Conservation (phyloP, 2,113 vertebrate genomes). For the Ursus arctos region DNA sequence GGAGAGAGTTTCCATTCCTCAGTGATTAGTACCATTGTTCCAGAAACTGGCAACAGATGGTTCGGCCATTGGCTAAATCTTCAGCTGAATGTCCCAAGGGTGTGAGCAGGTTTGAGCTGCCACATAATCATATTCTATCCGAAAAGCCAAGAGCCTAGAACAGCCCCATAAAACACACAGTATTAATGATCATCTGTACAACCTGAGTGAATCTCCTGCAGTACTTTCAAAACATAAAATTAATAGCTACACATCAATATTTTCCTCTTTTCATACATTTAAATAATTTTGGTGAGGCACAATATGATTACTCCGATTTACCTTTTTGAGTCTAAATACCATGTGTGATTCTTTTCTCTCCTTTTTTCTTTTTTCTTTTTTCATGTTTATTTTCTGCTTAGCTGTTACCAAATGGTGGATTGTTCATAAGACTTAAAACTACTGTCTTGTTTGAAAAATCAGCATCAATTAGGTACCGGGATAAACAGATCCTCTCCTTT, state of each 20-base stretch:
- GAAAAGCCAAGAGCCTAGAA: constrained; percentile 15
- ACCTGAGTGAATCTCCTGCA: neutral
- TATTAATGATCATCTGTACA: neutral
- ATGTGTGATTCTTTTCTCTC: neutral
- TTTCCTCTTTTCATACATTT: neutral
- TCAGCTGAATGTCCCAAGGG: neutral
- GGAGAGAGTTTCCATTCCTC: neutral
- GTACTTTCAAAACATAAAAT: constrained; percentile 23
- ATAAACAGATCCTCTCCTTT: neutral
- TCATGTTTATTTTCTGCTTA: neutral
- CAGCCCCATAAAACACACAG: neutral
- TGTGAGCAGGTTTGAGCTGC: neutral
- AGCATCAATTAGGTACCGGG: neutral
- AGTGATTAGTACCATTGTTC: neutral
- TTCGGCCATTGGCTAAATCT: neutral
- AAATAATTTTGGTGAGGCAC: neutral
- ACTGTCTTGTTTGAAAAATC: neutral
- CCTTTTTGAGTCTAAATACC: neutral
- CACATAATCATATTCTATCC: neutral
- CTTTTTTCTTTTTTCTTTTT: neutral
- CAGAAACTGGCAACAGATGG: neutral
- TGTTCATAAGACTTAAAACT: neutral
- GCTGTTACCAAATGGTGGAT: neutral
- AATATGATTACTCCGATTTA: neutral
- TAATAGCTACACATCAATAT: neutral